Percentiles rank a stretch among this genome's conserved stretches.
These are phyloP conservation scores for Autographa gamma DNA, from an alignment of 2,888 invertebrate genomes.

Conservation along the genomic window DNA sequence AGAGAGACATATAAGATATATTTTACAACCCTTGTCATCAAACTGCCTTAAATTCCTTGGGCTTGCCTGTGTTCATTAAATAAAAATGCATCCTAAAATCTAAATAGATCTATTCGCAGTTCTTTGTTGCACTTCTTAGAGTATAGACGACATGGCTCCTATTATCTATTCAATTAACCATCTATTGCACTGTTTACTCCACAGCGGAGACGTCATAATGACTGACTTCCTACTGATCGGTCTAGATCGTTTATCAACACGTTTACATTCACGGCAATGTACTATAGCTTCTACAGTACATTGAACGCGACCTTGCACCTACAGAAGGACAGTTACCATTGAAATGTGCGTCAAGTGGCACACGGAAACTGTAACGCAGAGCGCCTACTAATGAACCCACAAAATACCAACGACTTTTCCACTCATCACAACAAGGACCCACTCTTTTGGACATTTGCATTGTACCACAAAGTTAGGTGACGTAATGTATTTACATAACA, in stretches of 20 bases:
- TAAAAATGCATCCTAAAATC: too few species aligned
- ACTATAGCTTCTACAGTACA: background rate
- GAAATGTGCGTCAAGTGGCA: background rate
- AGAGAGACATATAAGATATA: too few species aligned
- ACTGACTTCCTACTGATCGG: background rate
- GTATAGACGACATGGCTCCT: background rate
- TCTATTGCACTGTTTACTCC: background rate
- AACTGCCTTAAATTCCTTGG: too few species aligned
- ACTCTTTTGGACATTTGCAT: background rate
- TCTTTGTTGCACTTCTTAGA: too few species aligned
- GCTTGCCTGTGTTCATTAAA: too few species aligned
- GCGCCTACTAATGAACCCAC: background rate
- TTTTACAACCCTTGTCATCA: too few species aligned
- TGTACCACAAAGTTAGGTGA: too few species aligned
- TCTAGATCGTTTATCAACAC: conserved; percentile 1
- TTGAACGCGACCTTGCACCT: background rate
- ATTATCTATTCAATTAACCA: background rate
- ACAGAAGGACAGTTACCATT: background rate
- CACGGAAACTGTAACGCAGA: background rate
- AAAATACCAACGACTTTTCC: background rate
- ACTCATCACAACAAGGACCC: background rate
- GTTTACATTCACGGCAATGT: background rate
- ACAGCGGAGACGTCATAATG: background rate
- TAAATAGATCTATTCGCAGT: too few species aligned
- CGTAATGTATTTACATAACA: too few species aligned